Evolutionary conservation across 2,888 invertebrate species (phyloP).

Genomic region (Limenitis camilla): DNA sequence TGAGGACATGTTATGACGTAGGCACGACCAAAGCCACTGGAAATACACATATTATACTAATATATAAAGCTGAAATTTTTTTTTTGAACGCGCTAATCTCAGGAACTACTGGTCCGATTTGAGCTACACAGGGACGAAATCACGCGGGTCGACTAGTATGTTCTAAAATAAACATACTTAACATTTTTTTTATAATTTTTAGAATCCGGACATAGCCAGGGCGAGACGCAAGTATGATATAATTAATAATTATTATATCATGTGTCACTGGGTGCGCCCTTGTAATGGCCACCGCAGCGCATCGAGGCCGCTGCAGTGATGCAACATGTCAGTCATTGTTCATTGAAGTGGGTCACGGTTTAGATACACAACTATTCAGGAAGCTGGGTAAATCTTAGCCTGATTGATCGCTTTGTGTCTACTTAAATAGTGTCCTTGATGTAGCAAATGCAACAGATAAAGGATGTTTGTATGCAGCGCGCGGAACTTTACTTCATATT

Average conservation of each 20-base stretch:
- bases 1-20: too few relatives aligned
- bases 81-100: too few relatives aligned
- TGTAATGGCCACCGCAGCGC: conserved; percentile 33
- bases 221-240: not conserved
- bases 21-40: too few relatives aligned
- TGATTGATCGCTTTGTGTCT: not conserved
- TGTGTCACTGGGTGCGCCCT: conserved; percentile 30
- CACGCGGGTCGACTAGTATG: too few relatives aligned
- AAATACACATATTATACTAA: too few relatives aligned
- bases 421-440: not conserved
- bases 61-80: too few relatives aligned
- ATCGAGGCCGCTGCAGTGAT: conserved; percentile 31
- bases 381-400: conserved; percentile 1
- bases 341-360: conserved; percentile 28
- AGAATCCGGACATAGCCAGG: too few relatives aligned
- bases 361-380: conserved; percentile 5
- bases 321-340: conserved; percentile 26
- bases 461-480: not conserved
- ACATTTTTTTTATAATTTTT: too few relatives aligned
- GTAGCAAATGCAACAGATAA: not conserved
- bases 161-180: too few relatives aligned
- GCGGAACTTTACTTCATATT: too few relatives aligned
- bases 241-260: not conserved
- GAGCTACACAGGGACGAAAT: too few relatives aligned
- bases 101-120: too few relatives aligned